A percentile compares a stretch with the other conserved stretches of the same genome.
These are phyloP conservation scores for Melipona beecheii DNA, from an alignment of 2,888 invertebrate genomes.

Conservation along the genomic window DNA sequence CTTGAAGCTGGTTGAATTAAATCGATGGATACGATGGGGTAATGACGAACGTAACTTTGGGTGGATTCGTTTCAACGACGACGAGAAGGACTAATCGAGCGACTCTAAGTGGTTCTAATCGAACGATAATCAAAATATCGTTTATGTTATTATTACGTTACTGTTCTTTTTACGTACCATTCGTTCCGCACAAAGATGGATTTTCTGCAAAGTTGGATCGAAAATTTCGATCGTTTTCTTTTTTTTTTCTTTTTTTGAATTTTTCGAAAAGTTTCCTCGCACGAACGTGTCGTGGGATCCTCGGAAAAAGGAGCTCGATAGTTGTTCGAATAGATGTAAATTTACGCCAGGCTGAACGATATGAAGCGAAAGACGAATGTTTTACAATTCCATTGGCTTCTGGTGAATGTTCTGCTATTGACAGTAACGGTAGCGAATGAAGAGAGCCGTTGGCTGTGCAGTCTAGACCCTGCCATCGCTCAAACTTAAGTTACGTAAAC, in stretches of 20 bases:
- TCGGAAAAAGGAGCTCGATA: background rate
- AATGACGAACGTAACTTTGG: slow-evolving; percentile 6
- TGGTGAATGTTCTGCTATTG: slow-evolving; percentile 67
- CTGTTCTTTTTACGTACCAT: background rate
- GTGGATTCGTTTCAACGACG: slow-evolving; percentile 3
- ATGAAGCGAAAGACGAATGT: slow-evolving; percentile 39
- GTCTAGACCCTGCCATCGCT: slow-evolving; percentile 63
- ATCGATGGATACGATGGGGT: slow-evolving; percentile 7
- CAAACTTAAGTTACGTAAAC: slow-evolving; percentile 77
- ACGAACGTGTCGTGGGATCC: too few relatives aligned
- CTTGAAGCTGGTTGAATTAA: slow-evolving; percentile 30
- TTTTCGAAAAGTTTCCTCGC: too few relatives aligned
- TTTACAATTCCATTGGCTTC: slow-evolving; percentile 50
- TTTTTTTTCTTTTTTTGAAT: too few relatives aligned
- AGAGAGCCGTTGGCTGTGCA: slow-evolving; percentile 49
- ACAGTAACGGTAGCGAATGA: slow-evolving; percentile 64
- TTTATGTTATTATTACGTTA: too few relatives aligned
- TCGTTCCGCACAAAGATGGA: background rate
- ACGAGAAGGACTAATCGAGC: background rate
- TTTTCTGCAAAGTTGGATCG: background rate
- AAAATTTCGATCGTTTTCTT: background rate
- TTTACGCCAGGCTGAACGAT: slow-evolving; percentile 12
- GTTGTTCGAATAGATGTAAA: background rate
- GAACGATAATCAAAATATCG: background rate
- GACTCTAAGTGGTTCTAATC: background rate